phyloP scores from a whole-genome alignment of 2,888 invertebrate species.

The Machimus atricapillus region DNA sequence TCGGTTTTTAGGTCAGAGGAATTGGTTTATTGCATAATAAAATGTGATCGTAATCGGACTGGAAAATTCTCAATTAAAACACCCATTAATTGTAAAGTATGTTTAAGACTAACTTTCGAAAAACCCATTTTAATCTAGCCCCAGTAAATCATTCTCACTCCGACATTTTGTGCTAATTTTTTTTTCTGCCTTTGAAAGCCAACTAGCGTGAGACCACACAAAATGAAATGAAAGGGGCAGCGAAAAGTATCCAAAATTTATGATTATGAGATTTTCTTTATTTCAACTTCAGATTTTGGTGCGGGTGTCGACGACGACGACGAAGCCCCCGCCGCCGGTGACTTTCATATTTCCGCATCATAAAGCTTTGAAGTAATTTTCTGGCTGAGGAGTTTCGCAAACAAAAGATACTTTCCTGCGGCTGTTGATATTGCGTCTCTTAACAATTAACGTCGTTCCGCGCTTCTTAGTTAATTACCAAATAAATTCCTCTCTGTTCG shows the following conservation, averaged over 20 bases:
- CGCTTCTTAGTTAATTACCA: slow-evolving; percentile 33
- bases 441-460: slow-evolving; percentile 40
- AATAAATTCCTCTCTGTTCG: slow-evolving; percentile 16
- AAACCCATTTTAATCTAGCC: not conserved
- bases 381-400: slow-evolving; percentile 49
- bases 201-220: not conserved
- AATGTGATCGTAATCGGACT: not conserved
- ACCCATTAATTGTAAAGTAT: not conserved
- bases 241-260: slow-evolving; percentile 24
- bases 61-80: not conserved
- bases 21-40: not conserved
- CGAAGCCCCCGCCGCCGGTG: not conserved
- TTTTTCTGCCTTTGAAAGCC: not conserved
- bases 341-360: slow-evolving; percentile 50
- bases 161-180: not conserved
- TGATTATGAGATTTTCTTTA: slow-evolving; percentile 37
- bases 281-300: slow-evolving; percentile 18
- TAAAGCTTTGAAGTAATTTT: slow-evolving; percentile 52
- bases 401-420: slow-evolving; percentile 45
- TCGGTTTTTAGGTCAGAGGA: not conserved
- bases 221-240: slow-evolving; percentile 13
- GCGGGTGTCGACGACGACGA: not conserved
- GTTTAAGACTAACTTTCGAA: not conserved
- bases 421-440: slow-evolving; percentile 47
- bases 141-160: not conserved